Percentiles rank a stretch among this genome's conserved stretches.
These are phyloP conservation scores for Gouania willdenowi DNA, from an alignment of 2,797 vertebrate genomes.

Conservation along the genomic window DNA sequence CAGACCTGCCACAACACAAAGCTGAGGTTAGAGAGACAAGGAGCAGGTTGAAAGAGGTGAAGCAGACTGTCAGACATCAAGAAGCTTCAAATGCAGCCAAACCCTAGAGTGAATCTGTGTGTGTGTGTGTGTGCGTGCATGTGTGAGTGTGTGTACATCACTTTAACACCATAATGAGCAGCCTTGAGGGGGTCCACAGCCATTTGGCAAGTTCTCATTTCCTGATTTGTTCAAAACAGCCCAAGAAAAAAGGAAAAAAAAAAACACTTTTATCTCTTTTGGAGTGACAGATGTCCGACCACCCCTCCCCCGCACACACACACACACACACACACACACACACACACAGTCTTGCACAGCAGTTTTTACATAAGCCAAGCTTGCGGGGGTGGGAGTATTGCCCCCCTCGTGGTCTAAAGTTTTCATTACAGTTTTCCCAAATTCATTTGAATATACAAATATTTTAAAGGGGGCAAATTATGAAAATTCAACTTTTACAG, in stretches of 20 bases:
- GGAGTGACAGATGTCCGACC: slow-evolving; percentile 63
- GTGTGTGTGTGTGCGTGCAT: slow-evolving; percentile 68
- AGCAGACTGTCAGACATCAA: slow-evolving; percentile 81
- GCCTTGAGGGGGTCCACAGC: slow-evolving; percentile 79
- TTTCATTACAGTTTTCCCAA: too few species aligned
- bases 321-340: slow-evolving; percentile 40
- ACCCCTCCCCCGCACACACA: slow-evolving; percentile 68
- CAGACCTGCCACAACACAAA: slow-evolving; percentile 89
- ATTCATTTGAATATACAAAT: too few species aligned
- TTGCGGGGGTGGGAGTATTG: too few species aligned
- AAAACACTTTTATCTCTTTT: slow-evolving; percentile 59
- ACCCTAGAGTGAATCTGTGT: not conserved
- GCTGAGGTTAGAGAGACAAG: slow-evolving; percentile 75
- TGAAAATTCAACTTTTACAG: too few species aligned
- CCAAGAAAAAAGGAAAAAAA: slow-evolving; percentile 34
- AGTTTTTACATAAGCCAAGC: too few species aligned
- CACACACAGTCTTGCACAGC: too few species aligned
- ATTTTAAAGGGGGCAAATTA: too few species aligned
- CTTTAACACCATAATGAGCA: slow-evolving; percentile 88
- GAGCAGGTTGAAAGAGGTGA: slow-evolving; percentile 75
- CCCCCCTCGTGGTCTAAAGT: too few species aligned
- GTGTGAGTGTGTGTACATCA: slow-evolving; percentile 63
- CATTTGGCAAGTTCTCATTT: slow-evolving; percentile 86
- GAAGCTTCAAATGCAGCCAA: slow-evolving; percentile 78
- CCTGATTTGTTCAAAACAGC: too few species aligned